Percentiles rank a stretch among this genome's conserved stretches.
These are phyloP conservation scores for Trichechus manatus DNA, from an alignment of 2,113 vertebrate genomes.

Conservation along the genomic window DNA sequence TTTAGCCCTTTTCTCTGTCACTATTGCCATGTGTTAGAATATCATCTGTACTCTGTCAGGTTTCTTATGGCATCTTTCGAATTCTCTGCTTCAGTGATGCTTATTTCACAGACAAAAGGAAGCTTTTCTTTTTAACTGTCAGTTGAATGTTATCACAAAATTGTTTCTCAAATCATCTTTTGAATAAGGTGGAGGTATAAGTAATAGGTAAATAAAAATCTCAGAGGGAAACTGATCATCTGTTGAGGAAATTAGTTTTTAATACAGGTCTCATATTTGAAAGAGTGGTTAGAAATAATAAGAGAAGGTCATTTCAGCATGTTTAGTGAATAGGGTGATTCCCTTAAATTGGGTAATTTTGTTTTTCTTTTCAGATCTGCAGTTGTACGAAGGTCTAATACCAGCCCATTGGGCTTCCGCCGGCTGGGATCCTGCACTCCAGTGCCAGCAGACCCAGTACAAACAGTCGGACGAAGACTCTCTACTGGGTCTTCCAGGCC, in stretches of 20 bases:
- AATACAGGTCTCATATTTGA: background rate
- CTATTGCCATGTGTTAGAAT: background rate
- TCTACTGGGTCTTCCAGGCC: conserved; percentile 96
- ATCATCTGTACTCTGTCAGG: background rate
- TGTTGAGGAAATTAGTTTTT: background rate
- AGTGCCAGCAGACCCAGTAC: conserved; percentile 89
- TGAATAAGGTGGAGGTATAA: background rate
- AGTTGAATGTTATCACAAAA: background rate
- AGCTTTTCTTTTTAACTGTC: background rate
- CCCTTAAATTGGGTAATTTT: background rate
- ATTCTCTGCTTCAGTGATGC: background rate
- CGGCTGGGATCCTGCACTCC: conserved; percentile 94
- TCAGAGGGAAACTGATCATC: background rate
- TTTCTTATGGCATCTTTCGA: background rate
- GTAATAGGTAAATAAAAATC: background rate
- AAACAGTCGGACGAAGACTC: conserved; percentile 91
- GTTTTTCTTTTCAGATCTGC: conserved; percentile 88
- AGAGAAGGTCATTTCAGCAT: background rate
- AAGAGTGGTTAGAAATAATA: background rate
- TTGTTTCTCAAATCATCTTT: background rate
- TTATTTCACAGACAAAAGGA: background rate
- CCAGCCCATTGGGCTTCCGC: conserved; percentile 96
- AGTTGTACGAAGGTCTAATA: conserved; percentile 96
- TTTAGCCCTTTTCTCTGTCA: background rate
- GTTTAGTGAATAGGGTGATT: background rate